A percentile compares a stretch with the other conserved stretches of the same genome.
Conservation (phyloP, 2,888 invertebrate species). For the Drosophila eohydei region DNA sequence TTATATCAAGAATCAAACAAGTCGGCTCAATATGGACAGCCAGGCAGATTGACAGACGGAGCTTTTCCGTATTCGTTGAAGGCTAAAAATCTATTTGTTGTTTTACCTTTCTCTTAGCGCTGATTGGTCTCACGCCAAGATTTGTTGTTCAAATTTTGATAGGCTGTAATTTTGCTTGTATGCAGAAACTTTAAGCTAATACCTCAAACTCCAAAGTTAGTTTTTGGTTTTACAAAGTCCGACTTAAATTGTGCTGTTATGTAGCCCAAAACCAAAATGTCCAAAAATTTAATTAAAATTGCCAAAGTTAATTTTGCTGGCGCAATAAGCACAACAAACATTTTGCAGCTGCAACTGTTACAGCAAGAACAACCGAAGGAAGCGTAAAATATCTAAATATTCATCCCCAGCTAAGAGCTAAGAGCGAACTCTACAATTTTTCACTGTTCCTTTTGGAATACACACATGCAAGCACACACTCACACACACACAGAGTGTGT, state of each 20-base stretch:
- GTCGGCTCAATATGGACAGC: background rate
- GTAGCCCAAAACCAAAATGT: conserved; percentile 62
- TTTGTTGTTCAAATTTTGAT: background rate
- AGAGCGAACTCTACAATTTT: conserved; percentile 42
- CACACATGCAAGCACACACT: conserved; percentile 4
- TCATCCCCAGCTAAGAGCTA: conserved; percentile 37
- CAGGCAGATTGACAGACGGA: background rate
- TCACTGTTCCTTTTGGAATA: conserved; percentile 47
- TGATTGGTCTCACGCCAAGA: background rate
- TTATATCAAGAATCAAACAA: background rate
- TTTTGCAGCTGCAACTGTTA: conserved; percentile 31
- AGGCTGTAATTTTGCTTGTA: background rate
- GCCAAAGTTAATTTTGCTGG: conserved; percentile 71
- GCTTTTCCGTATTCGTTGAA: background rate
- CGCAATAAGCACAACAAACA: conserved; percentile 45
- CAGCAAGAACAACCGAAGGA: conserved; percentile 41
- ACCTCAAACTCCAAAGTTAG: conserved; percentile 35
- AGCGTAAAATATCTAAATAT: conserved; percentile 72
- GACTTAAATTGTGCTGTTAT: conserved; percentile 52
- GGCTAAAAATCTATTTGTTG: background rate
- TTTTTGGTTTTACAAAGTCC: conserved; percentile 27
- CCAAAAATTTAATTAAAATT: conserved; percentile 78
- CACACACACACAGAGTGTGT: background rate
- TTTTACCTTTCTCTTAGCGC: background rate
- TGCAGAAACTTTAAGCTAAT: conserved; percentile 32